Conservation (phyloP, 2,797 vertebrate species). For the Merluccius polli region DNA sequence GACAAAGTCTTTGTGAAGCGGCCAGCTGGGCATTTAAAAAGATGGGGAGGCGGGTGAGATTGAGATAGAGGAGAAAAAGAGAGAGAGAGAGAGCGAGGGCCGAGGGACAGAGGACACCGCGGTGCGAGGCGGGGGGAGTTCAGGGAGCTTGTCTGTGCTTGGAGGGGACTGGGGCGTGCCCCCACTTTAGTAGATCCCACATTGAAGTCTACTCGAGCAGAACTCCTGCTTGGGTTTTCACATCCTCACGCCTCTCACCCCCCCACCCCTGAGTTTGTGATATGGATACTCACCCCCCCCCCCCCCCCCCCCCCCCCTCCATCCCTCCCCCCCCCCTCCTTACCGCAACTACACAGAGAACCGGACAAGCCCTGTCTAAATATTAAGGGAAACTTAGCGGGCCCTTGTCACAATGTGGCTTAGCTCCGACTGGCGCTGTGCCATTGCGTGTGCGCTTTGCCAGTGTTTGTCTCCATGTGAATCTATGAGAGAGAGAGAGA, state of each 20-base stretch:
- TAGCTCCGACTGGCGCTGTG: slow-evolving; percentile 51
- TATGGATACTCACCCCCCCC: slow-evolving; percentile 29
- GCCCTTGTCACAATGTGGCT: slow-evolving; percentile 55
- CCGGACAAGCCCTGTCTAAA: slow-evolving; percentile 27
- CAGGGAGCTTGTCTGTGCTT: slow-evolving; percentile 40
- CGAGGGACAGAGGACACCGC: slow-evolving; percentile 29
- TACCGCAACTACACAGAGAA: slow-evolving; percentile 20
- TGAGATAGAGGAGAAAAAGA: slow-evolving; percentile 60
- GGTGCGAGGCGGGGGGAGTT: slow-evolving; percentile 45
- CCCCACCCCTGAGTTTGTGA: slow-evolving; percentile 45
- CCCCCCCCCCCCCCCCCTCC: slow-evolving; percentile 5
- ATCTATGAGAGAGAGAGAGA: not conserved
- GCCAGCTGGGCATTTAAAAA: slow-evolving; percentile 86
- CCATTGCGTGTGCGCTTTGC: slow-evolving; percentile 24
- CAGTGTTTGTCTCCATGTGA: not conserved
- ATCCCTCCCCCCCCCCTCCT: slow-evolving; percentile 27
- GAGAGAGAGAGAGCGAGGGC: slow-evolving; percentile 46
- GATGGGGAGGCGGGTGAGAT: slow-evolving; percentile 58
- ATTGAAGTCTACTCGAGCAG: slow-evolving; percentile 81
- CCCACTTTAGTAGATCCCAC: slow-evolving; percentile 51
- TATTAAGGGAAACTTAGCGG: slow-evolving; percentile 27
- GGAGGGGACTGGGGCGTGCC: slow-evolving; percentile 47
- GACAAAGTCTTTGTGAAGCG: slow-evolving; percentile 74
- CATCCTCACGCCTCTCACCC: slow-evolving; percentile 45
- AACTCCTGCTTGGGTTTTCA: slow-evolving; percentile 69